Percentiles rank a stretch among this genome's conserved stretches.
phyloP scores from a whole-genome alignment of 2,888 invertebrate species.

The Drosophila kambysellisi region DNA sequence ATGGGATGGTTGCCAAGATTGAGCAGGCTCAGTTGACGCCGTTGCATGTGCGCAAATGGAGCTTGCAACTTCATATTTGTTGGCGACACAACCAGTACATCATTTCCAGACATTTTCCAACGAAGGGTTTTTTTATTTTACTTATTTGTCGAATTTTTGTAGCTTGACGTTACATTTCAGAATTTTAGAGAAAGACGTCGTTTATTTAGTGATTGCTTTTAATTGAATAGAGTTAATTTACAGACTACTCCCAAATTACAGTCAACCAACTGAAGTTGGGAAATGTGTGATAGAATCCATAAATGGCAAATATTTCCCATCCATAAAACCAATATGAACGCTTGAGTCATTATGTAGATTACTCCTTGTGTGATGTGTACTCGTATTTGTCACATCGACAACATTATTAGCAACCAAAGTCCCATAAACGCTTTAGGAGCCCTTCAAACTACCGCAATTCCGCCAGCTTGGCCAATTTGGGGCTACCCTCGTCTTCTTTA shows the following conservation, averaged over 20 bases:
- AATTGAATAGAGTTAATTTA: background rate
- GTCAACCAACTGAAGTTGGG: constrained; percentile 1
- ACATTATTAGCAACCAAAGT: constrained; percentile 78
- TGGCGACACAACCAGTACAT: constrained; percentile 36
- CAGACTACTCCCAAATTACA: background rate
- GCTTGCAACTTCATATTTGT: constrained; percentile 36
- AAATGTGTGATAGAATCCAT: background rate
- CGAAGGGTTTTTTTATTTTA: background rate
- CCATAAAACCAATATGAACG: background rate
- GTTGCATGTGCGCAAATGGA: constrained; percentile 32
- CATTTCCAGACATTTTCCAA: constrained; percentile 21
- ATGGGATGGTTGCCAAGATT: constrained; percentile 34
- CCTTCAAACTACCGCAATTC: constrained; percentile 56
- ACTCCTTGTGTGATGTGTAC: constrained; percentile 23
- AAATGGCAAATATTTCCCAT: background rate
- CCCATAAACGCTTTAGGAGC: constrained; percentile 57
- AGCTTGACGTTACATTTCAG: background rate
- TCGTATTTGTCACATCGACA: constrained; percentile 70
- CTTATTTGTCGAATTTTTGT: background rate
- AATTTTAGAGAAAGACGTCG: background rate
- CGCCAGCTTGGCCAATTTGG: constrained; percentile 69
- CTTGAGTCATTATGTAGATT: constrained; percentile 53
- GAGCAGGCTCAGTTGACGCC: constrained; percentile 41
- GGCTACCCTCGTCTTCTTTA: constrained; percentile 63
- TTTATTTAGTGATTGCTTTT: background rate